phyloP scores from a whole-genome alignment of 2,888 invertebrate species.

The Scrobipalpa costella region DNA sequence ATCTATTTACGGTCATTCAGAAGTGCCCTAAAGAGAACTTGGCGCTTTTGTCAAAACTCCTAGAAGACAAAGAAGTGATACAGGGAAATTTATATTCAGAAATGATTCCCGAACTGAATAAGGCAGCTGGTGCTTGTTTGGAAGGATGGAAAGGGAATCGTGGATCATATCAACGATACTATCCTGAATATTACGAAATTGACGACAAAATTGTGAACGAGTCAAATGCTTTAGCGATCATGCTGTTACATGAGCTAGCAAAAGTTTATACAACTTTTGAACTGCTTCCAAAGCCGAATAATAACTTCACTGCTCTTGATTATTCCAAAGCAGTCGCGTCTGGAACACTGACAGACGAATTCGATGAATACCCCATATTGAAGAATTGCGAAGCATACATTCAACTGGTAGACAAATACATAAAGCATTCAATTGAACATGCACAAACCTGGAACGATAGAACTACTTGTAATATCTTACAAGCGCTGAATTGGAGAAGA shows the following conservation, averaged over 20 bases:
- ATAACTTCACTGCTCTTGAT: constrained; percentile 64
- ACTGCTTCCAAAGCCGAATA: constrained; percentile 36
- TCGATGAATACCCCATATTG: constrained; percentile 78
- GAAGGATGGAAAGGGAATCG: constrained; percentile 33
- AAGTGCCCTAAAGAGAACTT: constrained; percentile 51
- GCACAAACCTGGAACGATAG: constrained; percentile 54
- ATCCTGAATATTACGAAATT: constrained; percentile 50
- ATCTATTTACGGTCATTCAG: constrained; percentile 55
- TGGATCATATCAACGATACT: constrained; percentile 53
- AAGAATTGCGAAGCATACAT: constrained; percentile 76
- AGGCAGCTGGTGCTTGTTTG: constrained; percentile 41
- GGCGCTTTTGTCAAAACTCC: constrained; percentile 41
- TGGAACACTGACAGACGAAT: constrained; percentile 70
- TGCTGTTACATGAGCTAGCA: constrained; percentile 68
- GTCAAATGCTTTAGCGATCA: constrained; percentile 66
- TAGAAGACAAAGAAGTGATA: constrained; percentile 40
- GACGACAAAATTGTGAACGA: constrained; percentile 38
- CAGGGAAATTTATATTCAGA: constrained; percentile 32
- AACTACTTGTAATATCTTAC: constrained; percentile 65
- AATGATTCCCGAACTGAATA: constrained; percentile 43
- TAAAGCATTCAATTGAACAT: constrained; percentile 59
- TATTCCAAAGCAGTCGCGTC: constrained; percentile 73
- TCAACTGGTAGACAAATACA: constrained; percentile 64
- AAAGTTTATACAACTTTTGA: constrained; percentile 40
- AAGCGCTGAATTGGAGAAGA: constrained; percentile 78